Conservation (phyloP, 2,113 vertebrate species). For the Amphiprion ocellaris region DNA sequence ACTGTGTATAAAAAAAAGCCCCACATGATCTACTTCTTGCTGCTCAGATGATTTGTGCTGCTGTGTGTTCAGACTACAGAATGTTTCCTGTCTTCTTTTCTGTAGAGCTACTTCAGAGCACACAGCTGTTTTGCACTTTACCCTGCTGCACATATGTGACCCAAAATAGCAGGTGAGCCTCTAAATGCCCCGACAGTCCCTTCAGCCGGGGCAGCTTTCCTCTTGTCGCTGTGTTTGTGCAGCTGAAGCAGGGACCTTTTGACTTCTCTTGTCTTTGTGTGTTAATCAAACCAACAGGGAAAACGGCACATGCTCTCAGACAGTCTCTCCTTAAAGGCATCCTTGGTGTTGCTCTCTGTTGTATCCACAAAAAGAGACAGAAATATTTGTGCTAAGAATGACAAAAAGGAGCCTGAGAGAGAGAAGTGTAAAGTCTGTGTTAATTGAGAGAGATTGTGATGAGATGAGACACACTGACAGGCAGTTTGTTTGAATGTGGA, state of each 20-base stretch:
- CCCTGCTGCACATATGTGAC: too few species aligned
- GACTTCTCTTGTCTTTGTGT: not conserved
- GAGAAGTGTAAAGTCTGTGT: not conserved
- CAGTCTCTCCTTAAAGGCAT: not conserved
- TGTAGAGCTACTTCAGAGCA: too few species aligned
- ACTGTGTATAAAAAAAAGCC: too few species aligned
- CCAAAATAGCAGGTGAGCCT: constrained; percentile 3
- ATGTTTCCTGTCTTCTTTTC: too few species aligned
- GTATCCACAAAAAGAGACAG: not conserved
- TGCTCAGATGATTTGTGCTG: too few species aligned
- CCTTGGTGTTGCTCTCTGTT: not conserved
- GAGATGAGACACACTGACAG: too few species aligned
- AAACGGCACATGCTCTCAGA: too few species aligned
- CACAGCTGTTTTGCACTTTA: too few species aligned
- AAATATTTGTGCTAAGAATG: not conserved
- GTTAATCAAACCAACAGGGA: not conserved
- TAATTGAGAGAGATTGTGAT: too few species aligned
- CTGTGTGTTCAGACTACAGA: too few species aligned
- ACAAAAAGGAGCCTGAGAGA: not conserved
- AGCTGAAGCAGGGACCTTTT: not conserved
- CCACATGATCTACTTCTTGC: too few species aligned
- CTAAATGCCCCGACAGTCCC: not conserved
- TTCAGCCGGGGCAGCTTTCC: not conserved
- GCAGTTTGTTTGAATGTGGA: too few species aligned
- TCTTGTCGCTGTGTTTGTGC: not conserved